phyloP scores from a whole-genome alignment of 2,113 vertebrate genomes.

The Lethenteron camtschaticum region DNA sequence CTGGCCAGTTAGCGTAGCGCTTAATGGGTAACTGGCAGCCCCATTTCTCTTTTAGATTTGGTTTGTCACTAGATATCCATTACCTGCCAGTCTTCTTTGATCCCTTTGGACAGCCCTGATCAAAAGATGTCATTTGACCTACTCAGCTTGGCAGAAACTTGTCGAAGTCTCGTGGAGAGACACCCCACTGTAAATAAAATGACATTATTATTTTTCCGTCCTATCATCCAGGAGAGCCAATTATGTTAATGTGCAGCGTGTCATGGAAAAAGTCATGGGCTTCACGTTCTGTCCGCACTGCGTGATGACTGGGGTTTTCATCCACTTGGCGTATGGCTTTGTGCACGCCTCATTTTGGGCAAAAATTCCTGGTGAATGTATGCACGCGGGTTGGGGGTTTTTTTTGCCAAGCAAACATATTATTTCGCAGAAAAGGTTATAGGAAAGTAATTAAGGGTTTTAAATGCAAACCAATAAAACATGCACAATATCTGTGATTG shows the following conservation, averaged over 20 bases:
- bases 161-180: conserved; percentile 65
- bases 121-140: conserved; percentile 99
- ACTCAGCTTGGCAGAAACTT: conserved; percentile 80
- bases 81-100: conserved; percentile 99
- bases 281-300: too few species aligned
- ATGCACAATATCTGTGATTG: neutral
- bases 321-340: too few species aligned
- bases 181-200: conserved; percentile 99
- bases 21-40: conserved; percentile 97
- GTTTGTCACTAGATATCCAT: conserved; percentile 98
- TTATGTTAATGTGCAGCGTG: conserved; percentile 99
- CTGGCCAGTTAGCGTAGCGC: conserved; percentile 78
- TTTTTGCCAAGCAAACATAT: too few species aligned
- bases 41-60: conserved; percentile 98
- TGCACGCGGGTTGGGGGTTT: conserved; percentile 11
- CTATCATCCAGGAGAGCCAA: conserved; percentile 99
- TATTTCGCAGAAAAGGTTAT: conserved; percentile 1
- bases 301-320: too few species aligned
- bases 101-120: conserved; percentile 99
- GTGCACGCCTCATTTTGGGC: conserved; percentile 10
- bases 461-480: conserved; percentile 1
- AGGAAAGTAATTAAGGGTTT: conserved; percentile 2
- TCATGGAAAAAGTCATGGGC: conserved; percentile 52
- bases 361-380: conserved; percentile 19
- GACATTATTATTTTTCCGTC: conserved; percentile 99